Percentiles rank a stretch among this genome's conserved stretches.
Conservation (phyloP, 92 coral and sea anemone genomes). For the Parazoanthus swiftii region DNA sequence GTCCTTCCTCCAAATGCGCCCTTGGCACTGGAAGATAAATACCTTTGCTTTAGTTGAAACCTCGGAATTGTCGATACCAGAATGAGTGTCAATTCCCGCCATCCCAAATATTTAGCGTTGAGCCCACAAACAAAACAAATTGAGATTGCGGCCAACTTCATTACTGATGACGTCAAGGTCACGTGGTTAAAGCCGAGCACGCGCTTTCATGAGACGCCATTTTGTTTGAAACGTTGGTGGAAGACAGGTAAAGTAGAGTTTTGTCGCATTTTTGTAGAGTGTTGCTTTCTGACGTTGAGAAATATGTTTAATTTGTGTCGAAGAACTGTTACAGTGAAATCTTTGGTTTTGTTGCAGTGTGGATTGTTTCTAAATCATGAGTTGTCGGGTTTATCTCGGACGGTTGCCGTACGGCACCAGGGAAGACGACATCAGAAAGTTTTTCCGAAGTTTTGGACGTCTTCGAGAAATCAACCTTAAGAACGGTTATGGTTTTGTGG, state of each 20-base stretch:
- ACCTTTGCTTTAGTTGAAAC: no score
- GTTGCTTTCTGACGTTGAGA: not conserved
- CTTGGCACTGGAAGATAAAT: no score
- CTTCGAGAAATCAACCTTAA: constrained; percentile 92
- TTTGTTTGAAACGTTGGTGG: not conserved
- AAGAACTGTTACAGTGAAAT: not conserved
- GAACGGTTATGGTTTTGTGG: constrained; percentile 99
- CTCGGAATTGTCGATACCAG: no score
- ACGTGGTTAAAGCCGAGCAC: not conserved
- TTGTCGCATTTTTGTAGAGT: not conserved
- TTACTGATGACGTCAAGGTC: not conserved
- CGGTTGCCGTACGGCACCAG: constrained; percentile 96
- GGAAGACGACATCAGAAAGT: constrained; percentile 81
- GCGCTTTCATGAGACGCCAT: constrained; percentile 36
- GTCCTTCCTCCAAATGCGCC: no score
- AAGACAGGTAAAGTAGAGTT: not conserved
- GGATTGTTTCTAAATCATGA: constrained; percentile 30
- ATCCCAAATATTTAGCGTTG: not conserved
- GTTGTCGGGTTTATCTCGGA: constrained; percentile 87
- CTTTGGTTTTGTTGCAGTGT: not conserved
- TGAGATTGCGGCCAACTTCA: not conserved
- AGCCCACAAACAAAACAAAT: not conserved
- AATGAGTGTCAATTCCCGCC: no score
- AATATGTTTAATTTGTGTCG: not conserved
- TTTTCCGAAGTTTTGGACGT: constrained; percentile 84